These are phyloP conservation scores for Ochropacha duplaris DNA, from an alignment of 2,888 invertebrate genomes.

Conservation along the genomic window DNA sequence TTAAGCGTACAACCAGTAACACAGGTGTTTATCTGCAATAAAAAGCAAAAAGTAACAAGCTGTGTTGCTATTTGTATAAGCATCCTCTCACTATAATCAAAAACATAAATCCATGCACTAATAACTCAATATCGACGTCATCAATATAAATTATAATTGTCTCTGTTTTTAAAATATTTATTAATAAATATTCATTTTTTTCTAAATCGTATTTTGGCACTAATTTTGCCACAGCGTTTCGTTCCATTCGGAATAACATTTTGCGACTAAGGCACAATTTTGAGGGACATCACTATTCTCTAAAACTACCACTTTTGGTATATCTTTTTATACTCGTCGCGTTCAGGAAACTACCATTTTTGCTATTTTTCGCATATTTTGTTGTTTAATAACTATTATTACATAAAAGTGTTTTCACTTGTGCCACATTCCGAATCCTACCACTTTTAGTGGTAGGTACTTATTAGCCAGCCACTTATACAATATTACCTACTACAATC, in stretches of 20 bases:
- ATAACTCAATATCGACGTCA: constrained; percentile 13
- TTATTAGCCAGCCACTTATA: no score
- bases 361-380: not conserved
- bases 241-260: constrained; percentile 41
- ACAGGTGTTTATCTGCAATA: constrained; percentile 14
- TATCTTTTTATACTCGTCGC: not conserved
- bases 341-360: constrained; percentile 1
- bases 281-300: constrained; percentile 43
- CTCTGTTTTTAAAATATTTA: constrained; percentile 32
- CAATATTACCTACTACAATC: no score
- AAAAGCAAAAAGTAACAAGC: constrained; percentile 2
- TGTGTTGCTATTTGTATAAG: not conserved
- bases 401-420: not conserved
- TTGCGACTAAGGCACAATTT: constrained; percentile 74
- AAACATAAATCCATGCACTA: not conserved
- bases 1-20: not conserved
- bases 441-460: not conserved
- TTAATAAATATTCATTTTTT: constrained; percentile 12
- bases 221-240: constrained; percentile 44
- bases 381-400: not conserved
- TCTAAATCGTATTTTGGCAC: constrained; percentile 56
- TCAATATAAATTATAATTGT: constrained; percentile 28
- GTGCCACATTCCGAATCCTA: not conserved
- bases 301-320: constrained; percentile 13
- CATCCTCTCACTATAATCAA: not conserved